These are phyloP conservation scores for Tapera naevia DNA, from an alignment of 2,797 vertebrate species.

Conservation along the genomic window DNA sequence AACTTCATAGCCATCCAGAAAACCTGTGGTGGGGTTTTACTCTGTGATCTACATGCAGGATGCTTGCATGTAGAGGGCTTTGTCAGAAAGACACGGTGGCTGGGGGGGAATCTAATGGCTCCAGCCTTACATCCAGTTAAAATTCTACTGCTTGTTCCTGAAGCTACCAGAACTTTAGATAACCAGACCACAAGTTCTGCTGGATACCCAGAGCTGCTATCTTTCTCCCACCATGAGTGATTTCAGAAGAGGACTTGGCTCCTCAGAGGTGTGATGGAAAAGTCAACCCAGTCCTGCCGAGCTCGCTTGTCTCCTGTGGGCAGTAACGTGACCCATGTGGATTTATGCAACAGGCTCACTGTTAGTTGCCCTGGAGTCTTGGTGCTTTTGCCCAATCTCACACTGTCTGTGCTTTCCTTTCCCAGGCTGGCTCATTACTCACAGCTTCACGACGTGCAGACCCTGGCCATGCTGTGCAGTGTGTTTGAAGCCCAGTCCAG, in stretches of 20 bases:
- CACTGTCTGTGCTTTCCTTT: neutral
- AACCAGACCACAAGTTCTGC: neutral
- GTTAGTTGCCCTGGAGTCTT: neutral
- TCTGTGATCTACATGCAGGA: neutral
- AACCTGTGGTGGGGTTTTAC: neutral
- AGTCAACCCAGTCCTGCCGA: neutral
- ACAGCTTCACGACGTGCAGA: slow-evolving; percentile 94
- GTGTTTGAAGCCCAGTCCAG: slow-evolving; percentile 88
- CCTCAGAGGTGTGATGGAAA: neutral
- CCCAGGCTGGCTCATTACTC: slow-evolving; percentile 94
- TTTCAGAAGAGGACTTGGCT: neutral
- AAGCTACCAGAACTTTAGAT: neutral
- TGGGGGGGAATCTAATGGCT: neutral
- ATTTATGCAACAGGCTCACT: neutral
- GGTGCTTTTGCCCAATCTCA: neutral
- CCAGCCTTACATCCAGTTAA: neutral
- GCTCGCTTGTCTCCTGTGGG: accelerated
- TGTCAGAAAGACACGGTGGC: neutral
- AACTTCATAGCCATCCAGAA: neutral
- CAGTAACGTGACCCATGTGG: neutral
- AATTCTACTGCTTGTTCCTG: neutral
- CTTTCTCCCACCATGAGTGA: neutral
- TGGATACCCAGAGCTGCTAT: neutral
- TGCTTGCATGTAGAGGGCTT: neutral
- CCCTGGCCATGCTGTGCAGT: slow-evolving; percentile 94